phyloP scores from a whole-genome alignment of 2,113 vertebrate species.

The Poecile atricapillus region DNA sequence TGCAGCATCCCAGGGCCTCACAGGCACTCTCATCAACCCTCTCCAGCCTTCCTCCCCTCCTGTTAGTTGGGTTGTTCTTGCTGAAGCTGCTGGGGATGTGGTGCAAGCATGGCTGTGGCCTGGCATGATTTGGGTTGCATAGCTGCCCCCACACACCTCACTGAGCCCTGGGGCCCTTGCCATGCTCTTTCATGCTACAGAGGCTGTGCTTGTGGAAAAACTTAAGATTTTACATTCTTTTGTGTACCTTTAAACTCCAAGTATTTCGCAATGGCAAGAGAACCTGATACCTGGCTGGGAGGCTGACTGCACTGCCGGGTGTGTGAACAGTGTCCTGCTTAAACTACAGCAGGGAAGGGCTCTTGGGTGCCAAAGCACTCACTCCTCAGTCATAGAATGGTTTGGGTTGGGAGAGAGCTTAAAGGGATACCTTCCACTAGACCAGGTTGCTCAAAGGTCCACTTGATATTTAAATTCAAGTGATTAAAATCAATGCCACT shows the following conservation, averaged over 20 bases:
- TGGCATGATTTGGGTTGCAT: background rate
- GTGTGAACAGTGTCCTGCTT: background rate
- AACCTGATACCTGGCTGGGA: background rate
- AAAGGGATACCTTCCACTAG: background rate
- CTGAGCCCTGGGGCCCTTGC: background rate
- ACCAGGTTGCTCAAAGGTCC: background rate
- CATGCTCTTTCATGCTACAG: background rate
- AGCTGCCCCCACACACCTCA: rapidly evolving
- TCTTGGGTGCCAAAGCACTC: background rate
- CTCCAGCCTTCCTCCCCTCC: background rate
- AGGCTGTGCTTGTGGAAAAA: background rate
- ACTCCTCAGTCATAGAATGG: background rate
- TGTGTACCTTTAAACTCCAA: background rate
- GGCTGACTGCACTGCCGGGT: background rate
- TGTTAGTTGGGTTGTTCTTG: background rate
- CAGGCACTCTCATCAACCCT: rapidly evolving
- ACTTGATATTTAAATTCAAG: background rate
- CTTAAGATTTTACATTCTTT: background rate
- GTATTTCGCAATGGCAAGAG: background rate
- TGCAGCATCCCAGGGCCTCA: background rate
- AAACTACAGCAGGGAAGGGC: background rate
- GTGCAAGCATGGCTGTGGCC: background rate
- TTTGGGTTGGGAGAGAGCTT: background rate
- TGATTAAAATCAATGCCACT: background rate
- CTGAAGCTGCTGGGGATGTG: background rate